phyloP scores from a whole-genome alignment of 2,888 invertebrate genomes.

The Leptothorax acervorum region DNA sequence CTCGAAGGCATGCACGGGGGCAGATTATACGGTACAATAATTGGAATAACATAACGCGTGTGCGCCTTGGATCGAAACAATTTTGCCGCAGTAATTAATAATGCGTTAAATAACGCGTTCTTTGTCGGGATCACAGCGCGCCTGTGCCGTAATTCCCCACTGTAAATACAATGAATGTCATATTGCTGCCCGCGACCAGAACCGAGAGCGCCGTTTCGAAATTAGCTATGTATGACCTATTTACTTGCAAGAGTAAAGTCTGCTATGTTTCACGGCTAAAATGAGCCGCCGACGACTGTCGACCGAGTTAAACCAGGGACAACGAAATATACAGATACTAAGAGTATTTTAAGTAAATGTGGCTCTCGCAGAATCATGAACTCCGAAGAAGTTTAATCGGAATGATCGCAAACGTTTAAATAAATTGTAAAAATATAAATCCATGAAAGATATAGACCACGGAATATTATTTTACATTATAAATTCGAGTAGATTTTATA shows the following conservation, averaged over 20 bases:
- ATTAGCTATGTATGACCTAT: constrained; percentile 64
- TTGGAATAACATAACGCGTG: constrained; percentile 45
- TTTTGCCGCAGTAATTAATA: constrained; percentile 52
- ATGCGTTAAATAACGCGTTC: constrained; percentile 53
- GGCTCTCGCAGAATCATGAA: constrained; percentile 5
- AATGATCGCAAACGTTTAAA: not conserved
- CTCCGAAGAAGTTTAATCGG: not conserved
- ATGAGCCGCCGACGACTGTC: constrained; percentile 33
- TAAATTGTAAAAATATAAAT: not conserved
- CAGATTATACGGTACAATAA: constrained; percentile 43
- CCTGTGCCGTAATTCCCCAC: constrained; percentile 33
- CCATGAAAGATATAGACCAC: not conserved
- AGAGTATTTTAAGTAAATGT: constrained; percentile 34
- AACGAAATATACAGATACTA: constrained; percentile 27
- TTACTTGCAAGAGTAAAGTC: constrained; percentile 56
- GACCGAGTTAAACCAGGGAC: constrained; percentile 29
- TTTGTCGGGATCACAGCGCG: constrained; percentile 35
- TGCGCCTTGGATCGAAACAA: constrained; percentile 46
- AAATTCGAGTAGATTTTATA: not conserved
- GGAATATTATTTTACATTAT: not conserved
- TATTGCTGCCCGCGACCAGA: constrained; percentile 31
- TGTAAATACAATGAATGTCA: constrained; percentile 53
- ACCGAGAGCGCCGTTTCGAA: constrained; percentile 23
- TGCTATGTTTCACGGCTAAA: constrained; percentile 56
- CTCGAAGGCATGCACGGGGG: constrained; percentile 15